These are phyloP conservation scores for Mormyrus iriodes DNA, from an alignment of 2,113 vertebrate species.

Conservation along the genomic window DNA sequence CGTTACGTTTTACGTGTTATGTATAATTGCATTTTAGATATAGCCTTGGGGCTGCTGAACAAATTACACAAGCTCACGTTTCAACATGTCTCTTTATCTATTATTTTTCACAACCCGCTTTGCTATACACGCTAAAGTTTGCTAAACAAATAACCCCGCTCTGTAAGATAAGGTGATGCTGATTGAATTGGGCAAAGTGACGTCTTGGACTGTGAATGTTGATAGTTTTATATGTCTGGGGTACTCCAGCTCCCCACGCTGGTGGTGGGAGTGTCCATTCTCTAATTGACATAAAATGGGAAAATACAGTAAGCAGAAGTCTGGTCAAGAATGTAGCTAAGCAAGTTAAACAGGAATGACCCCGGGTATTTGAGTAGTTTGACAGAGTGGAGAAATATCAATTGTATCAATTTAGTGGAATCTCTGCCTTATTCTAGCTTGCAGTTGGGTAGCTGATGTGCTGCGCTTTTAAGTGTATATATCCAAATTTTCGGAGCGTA, in stretches of 20 bases:
- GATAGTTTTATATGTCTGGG: neutral
- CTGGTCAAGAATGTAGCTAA: neutral
- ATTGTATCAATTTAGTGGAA: constrained; percentile 16
- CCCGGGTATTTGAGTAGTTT: neutral
- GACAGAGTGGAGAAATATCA: constrained; percentile 14
- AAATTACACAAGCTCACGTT: neutral
- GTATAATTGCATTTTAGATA: neutral
- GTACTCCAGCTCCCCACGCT: neutral
- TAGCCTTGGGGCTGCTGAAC: neutral
- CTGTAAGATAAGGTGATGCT: neutral
- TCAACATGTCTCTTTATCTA: neutral
- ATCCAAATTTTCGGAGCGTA: neutral
- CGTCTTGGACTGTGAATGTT: neutral
- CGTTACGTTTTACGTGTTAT: neutral
- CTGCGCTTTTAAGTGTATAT: neutral
- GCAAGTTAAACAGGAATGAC: neutral
- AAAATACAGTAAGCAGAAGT: neutral
- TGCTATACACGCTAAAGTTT: neutral
- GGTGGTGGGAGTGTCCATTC: neutral
- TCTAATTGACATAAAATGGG: neutral
- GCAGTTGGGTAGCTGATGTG: neutral
- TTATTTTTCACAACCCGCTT: neutral
- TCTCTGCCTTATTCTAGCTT: neutral
- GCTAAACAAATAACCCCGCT: neutral
- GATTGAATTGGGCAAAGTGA: constrained; percentile 10